phyloP scores from a whole-genome alignment of 2,888 invertebrate genomes.

The Mallateleia sp. region DNA sequence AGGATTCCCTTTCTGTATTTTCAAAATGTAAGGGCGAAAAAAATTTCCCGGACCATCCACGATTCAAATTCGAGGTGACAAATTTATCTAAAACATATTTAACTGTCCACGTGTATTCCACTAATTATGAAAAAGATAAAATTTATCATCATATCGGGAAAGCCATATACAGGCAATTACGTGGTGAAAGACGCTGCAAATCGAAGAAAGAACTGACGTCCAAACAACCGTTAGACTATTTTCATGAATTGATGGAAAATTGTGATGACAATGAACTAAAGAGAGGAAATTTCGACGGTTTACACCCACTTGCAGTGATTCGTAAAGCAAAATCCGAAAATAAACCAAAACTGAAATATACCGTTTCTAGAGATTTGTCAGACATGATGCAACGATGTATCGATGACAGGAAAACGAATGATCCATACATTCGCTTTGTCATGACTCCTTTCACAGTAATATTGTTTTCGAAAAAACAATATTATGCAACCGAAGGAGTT shows the following conservation, averaged over 20 bases:
- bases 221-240: background rate
- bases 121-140: background rate
- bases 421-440: constrained; percentile 18
- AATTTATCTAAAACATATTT: background rate
- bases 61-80: constrained; percentile 15
- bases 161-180: constrained; percentile 9
- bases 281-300: background rate
- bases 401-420: background rate
- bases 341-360: background rate
- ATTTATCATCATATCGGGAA: background rate
- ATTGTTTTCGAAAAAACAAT: constrained; percentile 23
- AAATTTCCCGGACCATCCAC: no score
- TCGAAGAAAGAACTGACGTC: background rate
- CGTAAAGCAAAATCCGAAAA: constrained; percentile 1
- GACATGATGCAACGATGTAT: background rate
- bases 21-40: no score
- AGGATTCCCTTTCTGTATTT: no score
- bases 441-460: constrained; percentile 1
- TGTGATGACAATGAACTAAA: background rate
- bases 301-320: constrained; percentile 9
- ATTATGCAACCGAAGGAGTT: background rate
- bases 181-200: background rate
- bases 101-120: background rate
- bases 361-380: background rate
- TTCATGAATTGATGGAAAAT: background rate